A percentile compares a stretch with the other conserved stretches of the same genome.
phyloP scores from a whole-genome alignment of 2,888 invertebrate genomes.

The Trissoscelio sp. region DNA sequence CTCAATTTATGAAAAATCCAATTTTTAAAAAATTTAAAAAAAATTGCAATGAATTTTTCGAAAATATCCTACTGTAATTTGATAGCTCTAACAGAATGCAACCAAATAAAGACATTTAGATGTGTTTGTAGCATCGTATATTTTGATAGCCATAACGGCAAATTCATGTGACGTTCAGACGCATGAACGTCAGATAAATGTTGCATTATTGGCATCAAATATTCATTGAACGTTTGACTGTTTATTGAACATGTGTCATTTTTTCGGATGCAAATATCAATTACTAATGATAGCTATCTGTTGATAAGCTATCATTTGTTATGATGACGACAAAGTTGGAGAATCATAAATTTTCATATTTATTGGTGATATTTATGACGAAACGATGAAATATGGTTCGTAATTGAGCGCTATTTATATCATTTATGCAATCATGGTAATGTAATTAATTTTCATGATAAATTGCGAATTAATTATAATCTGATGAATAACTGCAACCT shows the following conservation, averaged over 20 bases:
- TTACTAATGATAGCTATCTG: slow-evolving; percentile 6
- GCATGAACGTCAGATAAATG: slow-evolving; percentile 49
- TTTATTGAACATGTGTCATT: slow-evolving; percentile 11
- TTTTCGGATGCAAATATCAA: not conserved
- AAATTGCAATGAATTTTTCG: too few relatives aligned
- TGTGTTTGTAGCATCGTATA: slow-evolving; percentile 13
- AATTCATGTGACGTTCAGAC: slow-evolving; percentile 48
- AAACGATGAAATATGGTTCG: slow-evolving; percentile 28
- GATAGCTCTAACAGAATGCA: too few relatives aligned
- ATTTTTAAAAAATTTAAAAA: too few relatives aligned
- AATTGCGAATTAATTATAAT: not conserved
- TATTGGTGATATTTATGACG: slow-evolving; percentile 10
- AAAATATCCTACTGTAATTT: too few relatives aligned
- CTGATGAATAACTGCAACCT: slow-evolving; percentile 9
- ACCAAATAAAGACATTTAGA: slow-evolving; percentile 33
- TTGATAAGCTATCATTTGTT: not conserved
- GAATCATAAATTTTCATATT: slow-evolving; percentile 21
- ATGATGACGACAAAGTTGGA: not conserved
- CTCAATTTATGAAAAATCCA: too few relatives aligned
- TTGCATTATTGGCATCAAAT: slow-evolving; percentile 34
- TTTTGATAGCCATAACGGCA: slow-evolving; percentile 32
- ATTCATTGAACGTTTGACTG: slow-evolving; percentile 32
- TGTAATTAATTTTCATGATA: slow-evolving; percentile 31
- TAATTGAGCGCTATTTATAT: slow-evolving; percentile 35
- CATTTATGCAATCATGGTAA: slow-evolving; percentile 28